Evolutionary conservation across 2,113 vertebrate genomes (phyloP).

Genomic region (Pteruthius melanotis): DNA sequence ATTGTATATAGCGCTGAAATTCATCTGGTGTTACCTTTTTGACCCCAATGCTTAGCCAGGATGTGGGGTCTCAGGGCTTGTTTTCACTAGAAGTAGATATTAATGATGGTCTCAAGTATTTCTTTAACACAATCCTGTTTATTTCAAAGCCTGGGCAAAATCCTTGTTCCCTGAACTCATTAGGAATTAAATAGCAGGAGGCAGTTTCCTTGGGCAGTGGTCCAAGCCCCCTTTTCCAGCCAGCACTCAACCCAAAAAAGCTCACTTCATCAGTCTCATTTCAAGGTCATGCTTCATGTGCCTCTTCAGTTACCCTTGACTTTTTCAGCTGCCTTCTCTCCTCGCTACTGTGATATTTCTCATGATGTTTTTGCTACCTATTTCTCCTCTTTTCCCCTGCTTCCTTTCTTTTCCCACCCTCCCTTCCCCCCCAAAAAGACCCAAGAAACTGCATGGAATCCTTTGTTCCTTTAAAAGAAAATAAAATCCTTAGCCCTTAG

Average conservation of each 20-base stretch:
- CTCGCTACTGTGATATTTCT: conserved; percentile 33
- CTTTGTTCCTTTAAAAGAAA: background rate
- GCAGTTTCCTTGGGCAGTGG: conserved; percentile 47
- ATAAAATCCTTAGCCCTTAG: background rate
- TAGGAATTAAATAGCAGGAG: conserved; percentile 58
- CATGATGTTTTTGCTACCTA: background rate
- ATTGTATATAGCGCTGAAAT: background rate
- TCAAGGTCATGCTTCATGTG: conserved; percentile 49
- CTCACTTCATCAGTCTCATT: conserved; percentile 58
- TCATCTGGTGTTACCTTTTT: background rate
- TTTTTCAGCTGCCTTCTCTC: conserved; percentile 36
- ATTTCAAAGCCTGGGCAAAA: conserved; percentile 50
- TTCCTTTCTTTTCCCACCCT: background rate
- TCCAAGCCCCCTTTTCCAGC: conserved; percentile 47
- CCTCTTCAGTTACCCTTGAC: conserved; percentile 57
- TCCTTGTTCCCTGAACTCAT: conserved; percentile 36
- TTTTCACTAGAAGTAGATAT: conserved; percentile 7
- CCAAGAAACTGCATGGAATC: background rate
- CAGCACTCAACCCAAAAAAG: conserved; percentile 52
- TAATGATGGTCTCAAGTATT: conserved; percentile 29
- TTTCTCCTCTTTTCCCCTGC: background rate
- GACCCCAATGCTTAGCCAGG: background rate
- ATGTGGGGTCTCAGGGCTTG: background rate
- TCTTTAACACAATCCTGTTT: conserved; percentile 51
- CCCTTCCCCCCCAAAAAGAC: background rate